A percentile compares a stretch with the other conserved stretches of the same genome.
Evolutionary conservation across 2,113 vertebrate genomes (phyloP).

Genomic region (Tympanuchus pallidicinctus): DNA sequence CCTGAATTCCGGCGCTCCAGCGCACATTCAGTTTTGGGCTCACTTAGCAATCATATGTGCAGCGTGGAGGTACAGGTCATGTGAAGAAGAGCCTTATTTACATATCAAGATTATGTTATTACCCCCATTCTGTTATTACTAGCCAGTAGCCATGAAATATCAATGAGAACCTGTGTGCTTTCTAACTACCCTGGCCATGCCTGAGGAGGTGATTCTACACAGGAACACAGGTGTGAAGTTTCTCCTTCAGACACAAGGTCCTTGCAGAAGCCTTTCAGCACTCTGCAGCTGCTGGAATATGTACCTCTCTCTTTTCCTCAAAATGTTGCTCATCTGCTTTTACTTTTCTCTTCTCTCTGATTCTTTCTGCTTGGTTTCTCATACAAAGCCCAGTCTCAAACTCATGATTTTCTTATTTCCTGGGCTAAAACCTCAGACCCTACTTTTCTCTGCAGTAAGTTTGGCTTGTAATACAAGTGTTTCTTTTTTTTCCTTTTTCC

Average conservation of each 20-base stretch:
- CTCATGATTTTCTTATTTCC: background rate
- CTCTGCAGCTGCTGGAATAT: background rate
- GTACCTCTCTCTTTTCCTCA: accelerated
- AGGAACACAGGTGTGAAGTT: background rate
- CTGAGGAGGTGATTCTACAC: background rate
- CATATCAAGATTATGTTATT: background rate
- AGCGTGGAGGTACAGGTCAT: background rate
- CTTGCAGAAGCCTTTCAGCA: background rate
- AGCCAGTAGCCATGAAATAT: background rate
- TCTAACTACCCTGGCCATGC: background rate
- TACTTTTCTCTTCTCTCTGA: background rate
- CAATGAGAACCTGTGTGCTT: background rate
- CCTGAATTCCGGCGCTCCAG: background rate
- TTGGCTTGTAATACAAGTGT: background rate
- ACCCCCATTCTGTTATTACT: background rate
- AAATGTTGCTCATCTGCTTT: background rate
- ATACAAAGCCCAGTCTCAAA: background rate
- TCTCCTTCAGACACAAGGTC: background rate
- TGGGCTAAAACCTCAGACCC: background rate
- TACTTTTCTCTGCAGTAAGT: background rate
- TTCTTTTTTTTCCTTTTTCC: background rate
- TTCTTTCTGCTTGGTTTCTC: background rate
- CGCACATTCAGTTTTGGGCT: background rate
- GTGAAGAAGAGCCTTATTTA: background rate
- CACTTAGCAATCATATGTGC: background rate